phyloP scores from a whole-genome alignment of 2,797 vertebrate genomes.

The Danio kyathit region DNA sequence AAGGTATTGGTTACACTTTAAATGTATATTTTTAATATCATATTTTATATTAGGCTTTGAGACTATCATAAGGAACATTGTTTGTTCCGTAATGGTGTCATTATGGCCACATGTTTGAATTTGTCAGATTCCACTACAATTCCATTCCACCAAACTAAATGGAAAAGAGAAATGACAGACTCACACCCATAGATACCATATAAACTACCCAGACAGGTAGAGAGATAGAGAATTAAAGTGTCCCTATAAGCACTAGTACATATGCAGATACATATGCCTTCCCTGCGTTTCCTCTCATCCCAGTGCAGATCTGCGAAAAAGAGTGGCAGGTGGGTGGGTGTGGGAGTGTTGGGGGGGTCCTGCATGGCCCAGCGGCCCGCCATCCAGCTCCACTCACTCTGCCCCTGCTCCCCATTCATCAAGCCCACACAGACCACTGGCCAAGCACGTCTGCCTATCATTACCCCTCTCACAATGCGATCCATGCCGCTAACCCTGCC shows the following conservation, averaged over 20 bases:
- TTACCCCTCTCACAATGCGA: constrained; percentile 99
- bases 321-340: constrained; percentile 81
- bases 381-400: constrained; percentile 85
- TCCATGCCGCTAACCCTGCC: constrained; percentile 99
- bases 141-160: neutral
- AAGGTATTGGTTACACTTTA: neutral
- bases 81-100: too few species aligned
- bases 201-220: constrained; percentile 15
- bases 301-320: constrained; percentile 80
- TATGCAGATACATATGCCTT: constrained; percentile 64
- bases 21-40: neutral
- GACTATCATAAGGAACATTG: too few species aligned
- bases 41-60: too few species aligned
- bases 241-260: constrained; percentile 16
- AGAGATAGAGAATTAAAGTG: constrained; percentile 10
- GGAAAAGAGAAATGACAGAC: neutral
- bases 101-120: neutral
- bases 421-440: constrained; percentile 98
- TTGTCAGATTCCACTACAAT: neutral
- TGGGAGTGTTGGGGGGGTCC: constrained; percentile 82
- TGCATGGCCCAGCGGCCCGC: constrained; percentile 87
- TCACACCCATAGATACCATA: neutral
- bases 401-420: constrained; percentile 98
- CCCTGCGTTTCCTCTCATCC: constrained; percentile 85
- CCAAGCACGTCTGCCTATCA: constrained; percentile 99